Conservation (phyloP, 1,140 invertebrate species). For the Hylaeus volcanicus region DNA sequence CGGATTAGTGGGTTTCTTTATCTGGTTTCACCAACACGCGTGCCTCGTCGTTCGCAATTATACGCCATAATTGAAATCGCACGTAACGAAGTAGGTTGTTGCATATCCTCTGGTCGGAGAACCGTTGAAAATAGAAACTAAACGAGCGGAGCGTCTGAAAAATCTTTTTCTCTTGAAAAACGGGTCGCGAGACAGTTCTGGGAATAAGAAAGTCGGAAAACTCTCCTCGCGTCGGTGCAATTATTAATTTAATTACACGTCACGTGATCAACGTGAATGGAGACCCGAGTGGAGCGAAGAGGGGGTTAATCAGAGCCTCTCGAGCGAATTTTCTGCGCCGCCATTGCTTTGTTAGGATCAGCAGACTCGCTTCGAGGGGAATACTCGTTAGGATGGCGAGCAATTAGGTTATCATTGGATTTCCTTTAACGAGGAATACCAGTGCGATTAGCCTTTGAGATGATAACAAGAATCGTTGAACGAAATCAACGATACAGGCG, state of each 20-base stretch:
- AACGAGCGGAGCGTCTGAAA: slow-evolving; percentile 9
- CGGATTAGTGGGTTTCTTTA: too few relatives aligned
- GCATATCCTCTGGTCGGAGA: slow-evolving; percentile 5
- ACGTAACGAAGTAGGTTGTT: slow-evolving; percentile 8
- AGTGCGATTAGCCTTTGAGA: too few relatives aligned
- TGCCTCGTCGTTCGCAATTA: neutral
- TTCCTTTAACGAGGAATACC: too few relatives aligned
- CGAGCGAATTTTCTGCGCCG: neutral
- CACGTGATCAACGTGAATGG: slow-evolving; percentile 54
- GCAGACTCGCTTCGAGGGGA: too few relatives aligned
- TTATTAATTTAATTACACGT: slow-evolving; percentile 70
- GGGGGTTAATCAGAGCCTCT: neutral
- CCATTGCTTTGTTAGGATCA: neutral
- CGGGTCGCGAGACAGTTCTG: slow-evolving; percentile 41
- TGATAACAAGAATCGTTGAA: too few relatives aligned
- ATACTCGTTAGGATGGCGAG: too few relatives aligned
- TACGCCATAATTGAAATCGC: neutral
- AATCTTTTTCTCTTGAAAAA: slow-evolving; percentile 38
- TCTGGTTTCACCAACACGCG: too few relatives aligned
- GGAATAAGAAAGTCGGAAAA: slow-evolving; percentile 73
- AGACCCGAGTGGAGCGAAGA: slow-evolving; percentile 25
- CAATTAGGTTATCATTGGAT: too few relatives aligned
- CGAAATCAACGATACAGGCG: too few relatives aligned
- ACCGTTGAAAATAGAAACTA: slow-evolving; percentile 3
- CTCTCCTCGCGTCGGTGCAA: slow-evolving; percentile 21